Percentiles rank a stretch among this genome's conserved stretches.
Conservation (phyloP, 1,140 invertebrate species). For the Pseudomyrmex cubaensis region DNA sequence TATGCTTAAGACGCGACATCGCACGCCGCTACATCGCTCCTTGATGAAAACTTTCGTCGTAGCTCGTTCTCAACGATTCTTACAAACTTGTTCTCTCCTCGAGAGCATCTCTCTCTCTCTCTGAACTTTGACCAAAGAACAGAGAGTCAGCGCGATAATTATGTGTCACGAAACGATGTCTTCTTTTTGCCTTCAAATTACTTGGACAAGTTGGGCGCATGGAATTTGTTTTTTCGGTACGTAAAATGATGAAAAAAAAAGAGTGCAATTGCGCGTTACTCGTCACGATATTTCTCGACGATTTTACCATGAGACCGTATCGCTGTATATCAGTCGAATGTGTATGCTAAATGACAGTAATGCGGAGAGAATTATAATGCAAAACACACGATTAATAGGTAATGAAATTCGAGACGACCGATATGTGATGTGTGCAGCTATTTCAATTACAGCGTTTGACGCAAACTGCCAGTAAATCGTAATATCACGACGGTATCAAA, state of each 20-base stretch:
- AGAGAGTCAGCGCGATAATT: not conserved
- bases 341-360: not conserved
- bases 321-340: not conserved
- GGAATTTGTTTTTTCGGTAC: too few relatives aligned
- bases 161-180: not conserved
- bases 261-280: too few relatives aligned
- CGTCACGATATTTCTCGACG: too few relatives aligned
- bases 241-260: too few relatives aligned
- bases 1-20: not conserved
- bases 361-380: not conserved
- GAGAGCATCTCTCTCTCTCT: too few relatives aligned
- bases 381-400: constrained; percentile 33
- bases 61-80: constrained; percentile 53
- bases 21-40: constrained; percentile 32
- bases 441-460: constrained; percentile 55
- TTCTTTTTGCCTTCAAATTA: constrained; percentile 13
- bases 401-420: constrained; percentile 47
- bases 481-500: constrained; percentile 51
- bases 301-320: too few relatives aligned
- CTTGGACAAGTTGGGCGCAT: not conserved
- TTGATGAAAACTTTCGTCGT: constrained; percentile 67
- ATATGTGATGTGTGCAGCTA: constrained; percentile 20
- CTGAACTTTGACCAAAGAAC: constrained; percentile 23
- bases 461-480: constrained; percentile 43
- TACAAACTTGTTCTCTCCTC: constrained; percentile 54